Base-by-base conservation (phyloP, 2,797 vertebrate species). In the Leptodon cayanensis region DNA sequence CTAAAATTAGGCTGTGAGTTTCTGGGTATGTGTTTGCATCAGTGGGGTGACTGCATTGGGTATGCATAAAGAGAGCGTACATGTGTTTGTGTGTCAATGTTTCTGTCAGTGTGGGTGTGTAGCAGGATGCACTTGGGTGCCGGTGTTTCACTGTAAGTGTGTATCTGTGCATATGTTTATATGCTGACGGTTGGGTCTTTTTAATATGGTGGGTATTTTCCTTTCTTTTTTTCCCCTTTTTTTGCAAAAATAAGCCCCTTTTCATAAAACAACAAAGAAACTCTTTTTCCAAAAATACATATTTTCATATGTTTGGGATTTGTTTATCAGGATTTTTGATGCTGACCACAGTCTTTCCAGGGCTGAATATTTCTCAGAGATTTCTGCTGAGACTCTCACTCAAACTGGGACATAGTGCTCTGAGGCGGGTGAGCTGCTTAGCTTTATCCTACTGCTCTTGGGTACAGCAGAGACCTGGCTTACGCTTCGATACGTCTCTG, bases 1-100 rank as follows among this genome's bases (percentile, higher is more conserved):
- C 77, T 92, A 86, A 92, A 95, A 96, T 89, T 62, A 88, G 82
- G 66, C 90, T 86, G 93, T 83, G 93, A 95, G 65, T 62, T 90
- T 69, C 82, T 94, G 93, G 61, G 65, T 37, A 5, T 46, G 69
- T 57, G 49, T 95, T 55, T 93, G 88, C 69, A 70, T 11, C 44
- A 8, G 71, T 29, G 47, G 84, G 63, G 72, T 71, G 79, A 70
- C 82, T 85, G 90, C 74, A 10, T 2, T 22, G 31, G 37, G 77
- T 85, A 42, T 71, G 49, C 74, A 71, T 28, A 55, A 91, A 88
- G 82, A 40, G 69, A 94, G 21, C 1, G 4, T 73, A 26, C 15
- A 3, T 79, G 77, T 10, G 46, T 90, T 70, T 82, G 76, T 63
- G 73, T 93, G 87, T 81, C 71, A 82, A 14, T 63, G 78, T 44